phyloP scores from a whole-genome alignment of 2,888 invertebrate species.

The Acronicta leporina region DNA sequence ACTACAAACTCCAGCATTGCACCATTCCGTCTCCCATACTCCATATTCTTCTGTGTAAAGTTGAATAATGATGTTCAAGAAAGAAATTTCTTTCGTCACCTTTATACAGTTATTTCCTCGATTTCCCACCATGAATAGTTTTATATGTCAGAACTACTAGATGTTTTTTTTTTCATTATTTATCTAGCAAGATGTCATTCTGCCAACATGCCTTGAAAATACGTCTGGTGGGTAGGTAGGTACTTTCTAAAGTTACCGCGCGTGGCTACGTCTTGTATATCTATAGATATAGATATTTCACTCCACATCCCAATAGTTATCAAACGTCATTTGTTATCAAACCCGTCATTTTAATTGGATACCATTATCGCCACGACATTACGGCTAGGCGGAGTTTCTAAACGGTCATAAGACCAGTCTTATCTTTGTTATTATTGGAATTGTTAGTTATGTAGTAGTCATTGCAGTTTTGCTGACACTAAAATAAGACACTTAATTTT shows the following conservation, averaged over 20 bases:
- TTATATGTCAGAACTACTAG: too few relatives aligned
- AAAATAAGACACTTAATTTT: neutral
- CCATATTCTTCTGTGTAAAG: too few relatives aligned
- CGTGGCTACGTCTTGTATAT: conserved; percentile 1
- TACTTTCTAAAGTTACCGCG: conserved; percentile 23
- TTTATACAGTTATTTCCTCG: too few relatives aligned
- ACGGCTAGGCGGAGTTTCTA: conserved; percentile 27
- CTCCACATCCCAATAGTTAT: conserved; percentile 8
- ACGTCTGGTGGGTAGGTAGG: neutral
- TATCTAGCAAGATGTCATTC: neutral
- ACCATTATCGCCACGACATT: conserved; percentile 36
- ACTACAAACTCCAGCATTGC: too few relatives aligned
- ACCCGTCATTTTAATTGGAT: conserved; percentile 35
- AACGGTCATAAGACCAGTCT: conserved; percentile 18
- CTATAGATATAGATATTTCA: conserved; percentile 23
- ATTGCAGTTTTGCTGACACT: conserved; percentile 2
- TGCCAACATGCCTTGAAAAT: conserved; percentile 4
- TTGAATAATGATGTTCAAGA: too few relatives aligned
- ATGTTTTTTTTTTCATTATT: conserved; percentile 5
- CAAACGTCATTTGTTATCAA: conserved; percentile 40
- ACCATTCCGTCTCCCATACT: too few relatives aligned
- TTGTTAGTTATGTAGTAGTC: conserved; percentile 21
- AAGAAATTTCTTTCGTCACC: too few relatives aligned
- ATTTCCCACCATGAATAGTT: too few relatives aligned
- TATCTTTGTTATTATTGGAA: conserved; percentile 30